These are phyloP conservation scores for Rhagonycha lutea DNA, from an alignment of 2,888 invertebrate species.

Conservation along the genomic window DNA sequence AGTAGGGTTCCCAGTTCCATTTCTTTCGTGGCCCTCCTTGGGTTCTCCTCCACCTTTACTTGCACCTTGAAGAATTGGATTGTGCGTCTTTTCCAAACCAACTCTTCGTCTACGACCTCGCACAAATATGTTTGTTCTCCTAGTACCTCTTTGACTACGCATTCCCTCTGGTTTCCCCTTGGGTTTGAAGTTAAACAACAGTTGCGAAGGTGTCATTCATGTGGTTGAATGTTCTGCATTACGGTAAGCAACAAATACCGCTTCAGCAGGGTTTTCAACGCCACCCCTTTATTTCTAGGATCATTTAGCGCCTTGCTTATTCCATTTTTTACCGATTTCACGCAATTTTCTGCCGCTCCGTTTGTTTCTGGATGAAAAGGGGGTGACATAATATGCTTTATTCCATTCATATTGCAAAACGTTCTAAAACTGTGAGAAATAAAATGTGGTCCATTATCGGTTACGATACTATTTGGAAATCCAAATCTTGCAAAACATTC, in stretches of 20 bases:
- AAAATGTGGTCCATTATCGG: conserved; percentile 5
- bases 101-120: too few species aligned
- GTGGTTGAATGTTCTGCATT: background rate
- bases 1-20: too few species aligned
- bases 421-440: background rate
- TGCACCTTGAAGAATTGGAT: too few species aligned
- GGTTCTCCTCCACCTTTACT: too few species aligned
- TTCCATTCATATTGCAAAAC: background rate
- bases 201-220: background rate
- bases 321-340: too few species aligned
- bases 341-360: background rate
- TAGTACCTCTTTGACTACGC: background rate
- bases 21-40: too few species aligned
- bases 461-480: background rate
- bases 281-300: background rate
- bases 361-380: background rate
- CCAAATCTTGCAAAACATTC: conserved; percentile 2
- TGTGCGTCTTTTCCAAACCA: too few species aligned
- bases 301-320: too few species aligned
- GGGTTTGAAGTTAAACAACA: background rate
- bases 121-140: background rate
- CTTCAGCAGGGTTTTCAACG: background rate
- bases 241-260: background rate
- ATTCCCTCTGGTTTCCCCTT: background rate
- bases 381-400: background rate